phyloP scores from a whole-genome alignment of 2,888 invertebrate genomes.

The Spodoptera littoralis region DNA sequence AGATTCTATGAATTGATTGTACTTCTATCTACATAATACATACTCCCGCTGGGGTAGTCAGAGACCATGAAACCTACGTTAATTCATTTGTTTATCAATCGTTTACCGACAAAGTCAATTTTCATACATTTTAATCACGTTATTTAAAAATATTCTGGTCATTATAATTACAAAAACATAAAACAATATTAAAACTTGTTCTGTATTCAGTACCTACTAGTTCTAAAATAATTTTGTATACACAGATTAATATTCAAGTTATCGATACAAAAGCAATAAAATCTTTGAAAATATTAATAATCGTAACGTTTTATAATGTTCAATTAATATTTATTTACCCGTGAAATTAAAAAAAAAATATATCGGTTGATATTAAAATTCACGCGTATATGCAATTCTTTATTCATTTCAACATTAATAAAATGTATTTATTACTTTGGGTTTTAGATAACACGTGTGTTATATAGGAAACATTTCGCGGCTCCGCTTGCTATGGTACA shows the following conservation, averaged over 20 bases:
- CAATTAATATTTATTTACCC: conserved; percentile 71
- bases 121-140: too few species aligned
- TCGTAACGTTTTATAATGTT: conserved; percentile 65
- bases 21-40: too few species aligned
- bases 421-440: conserved; percentile 50
- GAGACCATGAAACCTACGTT: too few species aligned
- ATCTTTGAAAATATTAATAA: conserved; percentile 61
- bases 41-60: too few species aligned
- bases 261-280: conserved; percentile 58
- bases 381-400: conserved; percentile 46
- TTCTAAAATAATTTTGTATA: conserved; percentile 36
- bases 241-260: conserved; percentile 55
- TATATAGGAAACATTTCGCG: neutral
- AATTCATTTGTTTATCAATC: too few species aligned
- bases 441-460: conserved; percentile 23
- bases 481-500: too few species aligned
- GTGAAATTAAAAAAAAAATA: conserved; percentile 71
- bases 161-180: too few species aligned
- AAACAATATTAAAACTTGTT: too few species aligned
- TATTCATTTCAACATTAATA: conserved; percentile 55
- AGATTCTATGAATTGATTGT: too few species aligned
- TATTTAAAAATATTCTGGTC: too few species aligned
- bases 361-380: conserved; percentile 63
- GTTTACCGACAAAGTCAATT: too few species aligned
- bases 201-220: too few species aligned